A percentile compares a stretch with the other conserved stretches of the same genome.
Evolutionary conservation across 1,140 invertebrate species (phyloP).

Genomic region (Chionoecetes opilio): DNA sequence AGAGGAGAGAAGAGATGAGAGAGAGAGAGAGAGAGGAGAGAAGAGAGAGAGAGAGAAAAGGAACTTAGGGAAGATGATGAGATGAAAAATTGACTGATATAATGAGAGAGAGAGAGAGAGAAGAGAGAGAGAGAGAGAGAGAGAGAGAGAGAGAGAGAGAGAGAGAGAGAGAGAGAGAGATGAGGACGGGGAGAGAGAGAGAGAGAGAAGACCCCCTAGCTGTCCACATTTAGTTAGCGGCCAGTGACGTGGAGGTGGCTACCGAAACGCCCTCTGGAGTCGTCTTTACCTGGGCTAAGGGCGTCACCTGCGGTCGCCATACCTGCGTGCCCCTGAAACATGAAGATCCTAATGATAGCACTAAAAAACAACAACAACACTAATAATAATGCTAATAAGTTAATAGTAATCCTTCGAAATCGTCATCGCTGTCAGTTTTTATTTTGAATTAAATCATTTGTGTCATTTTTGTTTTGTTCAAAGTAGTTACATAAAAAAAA

Average conservation of each 20-base stretch:
- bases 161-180: slow-evolving; percentile 1
- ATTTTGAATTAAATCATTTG: too few relatives aligned
- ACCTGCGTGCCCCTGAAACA: slow-evolving; percentile 83
- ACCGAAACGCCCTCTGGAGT: slow-evolving; percentile 80
- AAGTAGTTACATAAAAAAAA: too few relatives aligned
- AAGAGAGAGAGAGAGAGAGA: not conserved
- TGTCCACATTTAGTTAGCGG: slow-evolving; percentile 87
- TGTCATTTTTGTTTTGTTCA: too few relatives aligned
- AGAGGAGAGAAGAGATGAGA: too few relatives aligned
- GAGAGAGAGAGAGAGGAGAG: too few relatives aligned
- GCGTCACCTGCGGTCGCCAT: slow-evolving; percentile 85
- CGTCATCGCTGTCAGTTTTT: too few relatives aligned
- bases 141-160: slow-evolving; percentile 22
- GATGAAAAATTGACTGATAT: too few relatives aligned
- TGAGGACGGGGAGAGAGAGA: not conserved
- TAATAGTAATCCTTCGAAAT: not conserved
- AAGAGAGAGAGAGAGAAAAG: too few relatives aligned
- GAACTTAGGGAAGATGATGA: too few relatives aligned
- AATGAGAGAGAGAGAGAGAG: too few relatives aligned
- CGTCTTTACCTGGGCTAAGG: slow-evolving; percentile 83
- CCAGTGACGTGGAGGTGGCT: slow-evolving; percentile 94
- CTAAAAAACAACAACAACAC: slow-evolving; percentile 5
- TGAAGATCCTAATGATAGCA: not conserved
- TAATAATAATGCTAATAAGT: slow-evolving; percentile 31
- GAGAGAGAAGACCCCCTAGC: slow-evolving; percentile 19